Percentiles rank a stretch among this genome's conserved stretches.
Evolutionary conservation across 2,113 vertebrate species (phyloP).

Genomic region (Sebastes fasciatus): DNA sequence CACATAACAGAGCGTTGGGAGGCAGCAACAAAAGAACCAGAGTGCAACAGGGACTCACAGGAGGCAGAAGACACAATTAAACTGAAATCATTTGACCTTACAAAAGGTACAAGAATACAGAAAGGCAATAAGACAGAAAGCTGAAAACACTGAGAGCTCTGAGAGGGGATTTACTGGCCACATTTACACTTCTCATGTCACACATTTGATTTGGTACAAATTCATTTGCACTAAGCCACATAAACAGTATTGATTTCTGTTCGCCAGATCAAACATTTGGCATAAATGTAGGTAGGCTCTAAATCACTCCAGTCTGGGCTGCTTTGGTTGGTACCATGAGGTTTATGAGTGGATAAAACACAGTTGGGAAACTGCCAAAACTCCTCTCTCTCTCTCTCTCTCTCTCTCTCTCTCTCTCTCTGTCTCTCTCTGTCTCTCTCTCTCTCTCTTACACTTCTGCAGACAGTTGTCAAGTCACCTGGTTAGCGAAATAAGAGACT

Average conservation of each 20-base stretch:
- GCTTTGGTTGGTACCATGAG: not conserved
- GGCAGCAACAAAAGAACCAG: not conserved
- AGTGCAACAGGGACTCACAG: not conserved
- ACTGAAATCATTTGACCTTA: not conserved
- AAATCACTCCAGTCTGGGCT: not conserved
- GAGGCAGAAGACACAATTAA: not conserved
- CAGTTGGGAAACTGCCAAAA: not conserved
- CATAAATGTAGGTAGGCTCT: not conserved
- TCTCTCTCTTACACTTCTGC: not conserved
- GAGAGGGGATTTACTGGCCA: not conserved
- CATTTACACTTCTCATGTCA: not conserved
- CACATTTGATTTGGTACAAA: not conserved
- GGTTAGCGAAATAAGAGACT: constrained; percentile 15
- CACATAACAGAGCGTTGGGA: not conserved
- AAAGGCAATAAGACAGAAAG: not conserved
- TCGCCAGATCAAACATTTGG: not conserved
- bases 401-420: not conserved
- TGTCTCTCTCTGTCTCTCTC: not conserved
- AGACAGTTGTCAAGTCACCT: not conserved
- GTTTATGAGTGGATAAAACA: not conserved
- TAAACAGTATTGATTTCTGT: not conserved
- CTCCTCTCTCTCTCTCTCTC: not conserved
- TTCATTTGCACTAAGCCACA: not conserved
- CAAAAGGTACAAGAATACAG: not conserved
- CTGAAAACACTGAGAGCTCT: not conserved